These are phyloP conservation scores for Apamea crenata DNA, from an alignment of 2,888 invertebrate species.

Conservation along the genomic window DNA sequence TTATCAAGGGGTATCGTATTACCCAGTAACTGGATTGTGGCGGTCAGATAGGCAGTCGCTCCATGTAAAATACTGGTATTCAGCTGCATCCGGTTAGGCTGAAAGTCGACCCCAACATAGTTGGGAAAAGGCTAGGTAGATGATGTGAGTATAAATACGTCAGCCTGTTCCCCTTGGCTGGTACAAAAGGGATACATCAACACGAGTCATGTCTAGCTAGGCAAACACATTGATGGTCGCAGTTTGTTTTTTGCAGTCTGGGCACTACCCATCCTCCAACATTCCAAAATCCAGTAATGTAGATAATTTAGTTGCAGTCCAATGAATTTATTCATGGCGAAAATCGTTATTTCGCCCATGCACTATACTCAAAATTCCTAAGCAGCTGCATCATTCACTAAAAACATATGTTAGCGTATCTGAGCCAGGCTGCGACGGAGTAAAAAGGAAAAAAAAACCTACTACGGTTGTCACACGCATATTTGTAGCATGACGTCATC, in stretches of 20 bases:
- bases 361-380: constrained; percentile 33
- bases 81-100: no score
- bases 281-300: not conserved
- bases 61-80: no score
- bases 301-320: not conserved
- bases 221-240: not conserved
- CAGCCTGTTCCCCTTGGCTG: not conserved
- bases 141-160: no score
- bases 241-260: not conserved
- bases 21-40: no score
- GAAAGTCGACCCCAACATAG: no score
- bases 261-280: not conserved
- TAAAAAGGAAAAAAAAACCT: constrained; percentile 17
- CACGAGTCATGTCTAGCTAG: not conserved
- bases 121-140: no score
- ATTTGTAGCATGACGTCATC: constrained; percentile 41
- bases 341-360: not conserved
- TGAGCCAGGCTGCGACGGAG: not conserved
- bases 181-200: not conserved
- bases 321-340: not conserved
- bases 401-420: constrained; percentile 36
- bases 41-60: no score
- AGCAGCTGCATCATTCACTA: constrained; percentile 23
- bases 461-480: constrained; percentile 24
- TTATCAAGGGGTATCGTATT: no score